These are phyloP conservation scores for Myotis lucifugus DNA, from an alignment of 2,113 vertebrate genomes.

Conservation along the genomic window DNA sequence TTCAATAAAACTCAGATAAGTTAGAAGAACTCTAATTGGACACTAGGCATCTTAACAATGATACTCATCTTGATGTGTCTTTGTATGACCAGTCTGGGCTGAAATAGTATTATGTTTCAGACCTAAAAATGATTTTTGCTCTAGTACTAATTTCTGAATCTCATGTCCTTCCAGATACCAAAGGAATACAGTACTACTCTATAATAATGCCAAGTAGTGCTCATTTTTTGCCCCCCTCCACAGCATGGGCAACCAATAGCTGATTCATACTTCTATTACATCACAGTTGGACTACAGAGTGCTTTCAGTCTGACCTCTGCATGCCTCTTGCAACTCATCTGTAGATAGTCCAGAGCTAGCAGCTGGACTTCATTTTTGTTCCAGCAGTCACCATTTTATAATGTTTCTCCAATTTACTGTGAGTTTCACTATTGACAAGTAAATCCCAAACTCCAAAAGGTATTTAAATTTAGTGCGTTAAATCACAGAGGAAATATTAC, in stretches of 20 bases:
- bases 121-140: constrained; percentile 57
- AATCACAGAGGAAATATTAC: constrained; percentile 50
- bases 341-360: constrained; percentile 85
- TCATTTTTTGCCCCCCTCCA: constrained; percentile 60
- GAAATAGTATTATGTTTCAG: neutral
- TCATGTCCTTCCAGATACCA: constrained; percentile 61
- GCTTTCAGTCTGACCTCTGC: constrained; percentile 81
- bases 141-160: constrained; percentile 71
- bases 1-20: constrained; percentile 57
- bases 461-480: constrained; percentile 52
- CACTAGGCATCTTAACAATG: neutral
- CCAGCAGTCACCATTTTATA: constrained; percentile 81
- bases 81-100: constrained; percentile 32
- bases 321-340: constrained; percentile 83
- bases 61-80: constrained; percentile 28
- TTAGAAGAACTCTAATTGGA: constrained; percentile 42
- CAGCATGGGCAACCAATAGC: constrained; percentile 77
- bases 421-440: constrained; percentile 75
- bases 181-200: constrained; percentile 56
- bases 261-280: constrained; percentile 82
- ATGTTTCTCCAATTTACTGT: constrained; percentile 78
- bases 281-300: constrained; percentile 73
- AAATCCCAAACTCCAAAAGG: constrained; percentile 38
- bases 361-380: constrained; percentile 84
- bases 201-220: constrained; percentile 61